Conservation (phyloP, 2,113 vertebrate species). For the Oxyruncus cristatus region DNA sequence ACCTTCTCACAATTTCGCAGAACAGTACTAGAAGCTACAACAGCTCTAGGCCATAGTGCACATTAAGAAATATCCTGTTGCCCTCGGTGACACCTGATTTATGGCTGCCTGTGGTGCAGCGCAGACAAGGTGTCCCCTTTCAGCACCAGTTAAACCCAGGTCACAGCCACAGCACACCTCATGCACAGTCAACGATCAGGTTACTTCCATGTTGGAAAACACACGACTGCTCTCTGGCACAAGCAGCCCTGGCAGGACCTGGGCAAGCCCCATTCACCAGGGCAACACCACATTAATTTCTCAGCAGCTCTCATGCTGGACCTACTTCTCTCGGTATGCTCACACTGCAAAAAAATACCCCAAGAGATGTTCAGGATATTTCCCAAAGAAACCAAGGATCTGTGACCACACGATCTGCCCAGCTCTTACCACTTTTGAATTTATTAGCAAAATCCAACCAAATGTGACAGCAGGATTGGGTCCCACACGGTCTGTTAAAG, state of each 20-base stretch:
- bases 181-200: accelerated
- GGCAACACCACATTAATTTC: not conserved
- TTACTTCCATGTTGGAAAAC: not conserved
- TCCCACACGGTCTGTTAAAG: not conserved
- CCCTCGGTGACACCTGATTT: not conserved
- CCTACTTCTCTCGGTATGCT: not conserved
- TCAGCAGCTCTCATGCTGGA: not conserved
- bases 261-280: not conserved
- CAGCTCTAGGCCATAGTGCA: not conserved
- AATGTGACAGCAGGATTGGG: not conserved
- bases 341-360: not conserved
- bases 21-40: not conserved
- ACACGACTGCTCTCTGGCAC: not conserved
- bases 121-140: not conserved
- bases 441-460: not conserved
- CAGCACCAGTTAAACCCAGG: not conserved
- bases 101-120: not conserved
- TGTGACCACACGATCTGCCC: accelerated
- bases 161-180: not conserved
- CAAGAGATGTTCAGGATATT: not conserved
- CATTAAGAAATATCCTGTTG: not conserved
- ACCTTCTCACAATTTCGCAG: not conserved
- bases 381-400: not conserved
- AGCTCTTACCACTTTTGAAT: not conserved
- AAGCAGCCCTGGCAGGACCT: not conserved